A percentile compares a stretch with the other conserved stretches of the same genome.
Conservation (phyloP, 53 echinoderm and acorn worm genomes). For the Antedon mediterranea region DNA sequence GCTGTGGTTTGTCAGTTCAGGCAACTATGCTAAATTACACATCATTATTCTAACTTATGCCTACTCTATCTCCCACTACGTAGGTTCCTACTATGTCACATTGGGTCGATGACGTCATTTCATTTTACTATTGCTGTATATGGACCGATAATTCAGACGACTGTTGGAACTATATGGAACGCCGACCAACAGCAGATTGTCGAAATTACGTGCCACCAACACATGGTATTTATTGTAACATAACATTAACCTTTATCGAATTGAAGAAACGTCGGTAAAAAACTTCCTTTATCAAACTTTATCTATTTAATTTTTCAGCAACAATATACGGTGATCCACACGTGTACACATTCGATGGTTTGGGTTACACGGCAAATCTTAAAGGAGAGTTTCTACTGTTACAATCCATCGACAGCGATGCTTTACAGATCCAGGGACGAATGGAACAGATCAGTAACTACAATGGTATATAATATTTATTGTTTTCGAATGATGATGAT, state of each 20-base stretch:
- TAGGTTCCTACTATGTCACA: constrained; percentile 60
- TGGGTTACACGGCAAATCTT: constrained; percentile 63
- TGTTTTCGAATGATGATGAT: too few relatives aligned
- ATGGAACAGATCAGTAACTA: constrained; percentile 1
- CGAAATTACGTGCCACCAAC: constrained; percentile 31
- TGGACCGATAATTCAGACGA: constrained; percentile 29
- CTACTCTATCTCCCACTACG: not conserved
- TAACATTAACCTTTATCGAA: too few relatives aligned
- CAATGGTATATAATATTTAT: not conserved
- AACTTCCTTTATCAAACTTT: too few relatives aligned
- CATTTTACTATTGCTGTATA: constrained; percentile 62
- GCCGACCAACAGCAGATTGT: constrained; percentile 52
- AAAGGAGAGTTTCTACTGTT: constrained; percentile 75
- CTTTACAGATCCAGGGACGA: constrained; percentile 4
- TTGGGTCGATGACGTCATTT: constrained; percentile 56
- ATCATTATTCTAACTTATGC: too few relatives aligned
- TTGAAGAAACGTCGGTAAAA: too few relatives aligned
- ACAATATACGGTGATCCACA: constrained; percentile 84
- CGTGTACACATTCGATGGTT: constrained; percentile 73
- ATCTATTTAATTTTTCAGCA: constrained; percentile 22
- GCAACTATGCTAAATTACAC: too few relatives aligned
- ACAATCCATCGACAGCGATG: constrained; percentile 28
- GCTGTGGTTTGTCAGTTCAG: too few relatives aligned
- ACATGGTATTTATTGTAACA: constrained; percentile 13
- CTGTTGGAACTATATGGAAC: constrained; percentile 43